A percentile compares a stretch with the other conserved stretches of the same genome.
Evolutionary conservation across 2,113 vertebrate species (phyloP).

Genomic region (Brachypodius melanocephalos): DNA sequence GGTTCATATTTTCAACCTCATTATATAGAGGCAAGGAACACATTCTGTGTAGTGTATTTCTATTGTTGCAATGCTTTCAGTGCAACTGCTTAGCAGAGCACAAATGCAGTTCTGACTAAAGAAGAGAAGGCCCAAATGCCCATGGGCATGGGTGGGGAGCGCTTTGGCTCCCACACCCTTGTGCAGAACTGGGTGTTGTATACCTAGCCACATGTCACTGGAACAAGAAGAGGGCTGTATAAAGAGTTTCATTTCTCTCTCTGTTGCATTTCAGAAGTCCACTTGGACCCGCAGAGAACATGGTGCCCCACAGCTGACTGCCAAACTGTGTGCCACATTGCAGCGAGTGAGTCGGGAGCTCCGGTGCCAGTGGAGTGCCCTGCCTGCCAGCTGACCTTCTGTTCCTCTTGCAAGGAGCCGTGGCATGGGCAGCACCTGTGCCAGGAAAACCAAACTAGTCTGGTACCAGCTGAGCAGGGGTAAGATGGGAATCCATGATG

Average conservation of each 20-base stretch:
- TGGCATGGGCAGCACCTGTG: conserved; percentile 82
- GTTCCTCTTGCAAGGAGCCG: conserved; percentile 82
- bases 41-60: neutral
- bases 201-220: neutral
- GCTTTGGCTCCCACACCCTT: neutral
- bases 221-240: neutral
- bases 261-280: conserved; percentile 77
- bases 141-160: rapidly evolving
- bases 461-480: conserved; percentile 75
- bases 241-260: neutral
- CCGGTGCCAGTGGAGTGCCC: conserved; percentile 80
- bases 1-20: neutral
- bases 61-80: neutral
- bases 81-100: neutral
- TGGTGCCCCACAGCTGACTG: conserved; percentile 91
- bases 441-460: conserved; percentile 72
- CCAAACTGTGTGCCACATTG: conserved; percentile 84
- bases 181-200: rapidly evolving
- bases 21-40: neutral
- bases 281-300: conserved; percentile 86
- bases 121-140: neutral
- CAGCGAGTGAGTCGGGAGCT: conserved; percentile 60
- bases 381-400: conserved; percentile 81
- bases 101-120: neutral
- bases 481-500: conserved; percentile 52